Conservation (phyloP, 1,140 invertebrate genomes). For the Drosophila cardini region DNA sequence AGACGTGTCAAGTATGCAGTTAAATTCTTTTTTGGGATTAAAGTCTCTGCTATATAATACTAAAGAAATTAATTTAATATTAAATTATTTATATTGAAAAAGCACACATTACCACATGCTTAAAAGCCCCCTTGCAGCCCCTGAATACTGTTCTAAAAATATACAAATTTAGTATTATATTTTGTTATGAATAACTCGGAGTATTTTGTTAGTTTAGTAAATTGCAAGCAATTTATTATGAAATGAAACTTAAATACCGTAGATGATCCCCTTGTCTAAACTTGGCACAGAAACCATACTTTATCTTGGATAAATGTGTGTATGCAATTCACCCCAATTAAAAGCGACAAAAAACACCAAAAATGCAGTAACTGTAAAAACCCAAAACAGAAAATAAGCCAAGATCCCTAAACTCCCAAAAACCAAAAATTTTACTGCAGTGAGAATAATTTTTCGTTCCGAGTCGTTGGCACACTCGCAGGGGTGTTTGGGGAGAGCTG, state of each 20-base stretch:
- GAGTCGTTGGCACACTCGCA: slow-evolving; percentile 54
- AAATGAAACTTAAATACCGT: neutral
- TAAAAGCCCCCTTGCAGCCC: too few relatives aligned
- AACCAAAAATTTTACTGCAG: slow-evolving; percentile 48
- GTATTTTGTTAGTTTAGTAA: neutral
- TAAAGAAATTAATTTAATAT: too few relatives aligned
- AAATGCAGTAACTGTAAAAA: neutral
- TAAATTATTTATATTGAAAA: too few relatives aligned
- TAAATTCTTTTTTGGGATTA: too few relatives aligned
- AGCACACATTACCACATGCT: too few relatives aligned
- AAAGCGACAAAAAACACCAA: slow-evolving; percentile 8
- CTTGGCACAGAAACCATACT: slow-evolving; percentile 42
- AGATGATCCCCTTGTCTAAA: slow-evolving; percentile 12
- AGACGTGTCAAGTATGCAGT: neutral
- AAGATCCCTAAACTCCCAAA: slow-evolving; percentile 1
- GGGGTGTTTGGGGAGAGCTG: slow-evolving; percentile 7
- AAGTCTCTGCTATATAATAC: too few relatives aligned
- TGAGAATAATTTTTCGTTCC: slow-evolving; percentile 69
- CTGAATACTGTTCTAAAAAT: neutral
- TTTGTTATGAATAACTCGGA: neutral
- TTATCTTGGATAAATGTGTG: too few relatives aligned
- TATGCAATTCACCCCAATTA: slow-evolving; percentile 16
- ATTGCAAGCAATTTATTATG: neutral
- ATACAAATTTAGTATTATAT: neutral
- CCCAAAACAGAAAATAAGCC: slow-evolving; percentile 2